Percentiles rank a stretch among this genome's conserved stretches.
These are phyloP conservation scores for Acipenser transmontanus DNA, from an alignment of 2,797 vertebrate genomes.

Conservation along the genomic window DNA sequence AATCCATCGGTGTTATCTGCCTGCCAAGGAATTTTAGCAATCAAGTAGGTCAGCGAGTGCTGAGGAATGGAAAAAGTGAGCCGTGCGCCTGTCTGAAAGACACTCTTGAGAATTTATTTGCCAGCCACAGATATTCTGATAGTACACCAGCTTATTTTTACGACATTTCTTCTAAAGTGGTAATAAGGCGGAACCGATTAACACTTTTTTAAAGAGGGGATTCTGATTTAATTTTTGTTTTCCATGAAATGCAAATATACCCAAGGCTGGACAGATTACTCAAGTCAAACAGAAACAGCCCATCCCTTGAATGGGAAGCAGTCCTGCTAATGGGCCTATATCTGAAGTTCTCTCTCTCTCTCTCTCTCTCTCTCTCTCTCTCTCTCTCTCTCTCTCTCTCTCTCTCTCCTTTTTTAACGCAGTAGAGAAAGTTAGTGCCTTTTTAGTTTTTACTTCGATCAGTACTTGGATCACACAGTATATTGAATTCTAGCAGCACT, in stretches of 20 bases:
- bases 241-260: background rate
- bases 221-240: conserved; percentile 12
- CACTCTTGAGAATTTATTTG: conserved; percentile 18
- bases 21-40: conserved; percentile 57
- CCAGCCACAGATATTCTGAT: conserved; percentile 19
- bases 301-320: background rate
- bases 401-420: no score
- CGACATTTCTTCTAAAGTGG: conserved; percentile 16
- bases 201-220: conserved; percentile 1
- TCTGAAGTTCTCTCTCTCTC: no score
- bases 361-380: no score
- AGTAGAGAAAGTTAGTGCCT: no score
- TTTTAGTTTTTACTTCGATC: no score
- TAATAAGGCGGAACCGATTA: conserved; percentile 16
- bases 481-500: no score
- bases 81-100: conserved; percentile 20
- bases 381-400: no score
- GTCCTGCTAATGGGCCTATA: background rate
- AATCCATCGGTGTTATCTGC: conserved; percentile 48
- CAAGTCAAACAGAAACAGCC: background rate
- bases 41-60: conserved; percentile 27
- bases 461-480: no score
- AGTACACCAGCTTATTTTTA: conserved; percentile 25
- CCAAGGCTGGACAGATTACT: background rate
- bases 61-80: conserved; percentile 38